Base-by-base conservation (phyloP, 2,113 vertebrate species). In the Ictalurus punctatus region DNA sequence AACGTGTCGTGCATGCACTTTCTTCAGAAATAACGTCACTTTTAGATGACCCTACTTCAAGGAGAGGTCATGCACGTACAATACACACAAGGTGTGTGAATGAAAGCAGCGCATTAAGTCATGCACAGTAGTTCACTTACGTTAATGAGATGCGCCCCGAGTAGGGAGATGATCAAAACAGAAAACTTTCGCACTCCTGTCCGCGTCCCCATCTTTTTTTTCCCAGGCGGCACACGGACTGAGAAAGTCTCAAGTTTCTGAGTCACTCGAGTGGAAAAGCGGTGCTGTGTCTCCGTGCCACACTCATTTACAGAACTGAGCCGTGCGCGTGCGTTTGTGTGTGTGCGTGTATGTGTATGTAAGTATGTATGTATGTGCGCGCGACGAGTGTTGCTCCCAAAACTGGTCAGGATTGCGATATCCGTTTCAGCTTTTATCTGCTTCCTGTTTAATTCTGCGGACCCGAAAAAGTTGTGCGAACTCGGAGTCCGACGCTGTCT, bases 201-300 rank as follows among this genome's bases (percentile, higher is more conserved):
- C 92, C 93, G 83, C 67, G 94, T 91, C 90, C 94, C 93, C 95
- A 96, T 96, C 92, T 94, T 94, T 83, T 88, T 12, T n/a, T 19
- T 30, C 17, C 76, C 90, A 92, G 91, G 84, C 90, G 88, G 92
- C 94, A 93, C 94, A 92, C 93, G 93, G 90, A 74, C 74, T 74
- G 89, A 86, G 89, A 91, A 91, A 92, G 76, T 65, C 91, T 87
- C 90, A 73, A 89, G 89, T 92, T 91, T 88, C 88, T 90, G 44
- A 90, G 88, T 92, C 92, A 91, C 84, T 89, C 83, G n/a, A 34
- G 90, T 48, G 84, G 73, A 87, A 92, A 92, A 84, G 90, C 90
- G 91, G 65, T 61, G 83, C 88, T 92, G 93, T 92, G 91, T 92
- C 88, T 92, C 92, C 89, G 92, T 82, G 94, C 93, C 93, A 61